phyloP scores from a whole-genome alignment of 2,113 vertebrate genomes.

The Struthio camelus region DNA sequence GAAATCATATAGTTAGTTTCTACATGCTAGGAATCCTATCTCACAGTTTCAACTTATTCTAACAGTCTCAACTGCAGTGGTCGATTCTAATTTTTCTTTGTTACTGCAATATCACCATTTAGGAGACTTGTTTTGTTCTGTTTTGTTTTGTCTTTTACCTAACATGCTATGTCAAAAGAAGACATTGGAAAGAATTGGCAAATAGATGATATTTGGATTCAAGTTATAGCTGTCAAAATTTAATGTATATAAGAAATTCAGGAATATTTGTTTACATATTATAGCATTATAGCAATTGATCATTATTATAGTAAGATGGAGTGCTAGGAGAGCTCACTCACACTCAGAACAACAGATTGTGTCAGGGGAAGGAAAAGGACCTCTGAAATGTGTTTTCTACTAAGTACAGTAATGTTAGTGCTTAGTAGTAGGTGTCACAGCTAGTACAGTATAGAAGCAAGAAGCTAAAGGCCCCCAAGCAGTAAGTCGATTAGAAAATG shows the following conservation, averaged over 20 bases:
- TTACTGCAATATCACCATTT: neutral
- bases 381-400: neutral
- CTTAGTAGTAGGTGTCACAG: neutral
- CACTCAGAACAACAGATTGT: neutral
- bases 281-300: neutral
- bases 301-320: neutral
- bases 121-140: neutral
- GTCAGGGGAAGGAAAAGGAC: neutral
- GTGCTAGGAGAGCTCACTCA: neutral
- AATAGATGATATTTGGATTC: neutral
- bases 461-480: slow-evolving; percentile 12
- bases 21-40: neutral
- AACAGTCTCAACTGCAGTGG: neutral
- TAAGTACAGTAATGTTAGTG: neutral
- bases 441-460: neutral
- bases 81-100: neutral
- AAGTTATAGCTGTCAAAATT: neutral
- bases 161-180: neutral
- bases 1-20: neutral
- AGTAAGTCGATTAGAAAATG: slow-evolving; percentile 45
- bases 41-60: neutral
- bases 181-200: neutral
- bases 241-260: neutral
- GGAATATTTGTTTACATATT: neutral
- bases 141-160: neutral